Percentiles rank a stretch among this genome's conserved stretches.
phyloP scores from a whole-genome alignment of 2,888 invertebrate species.

The Drosophila infuscata region DNA sequence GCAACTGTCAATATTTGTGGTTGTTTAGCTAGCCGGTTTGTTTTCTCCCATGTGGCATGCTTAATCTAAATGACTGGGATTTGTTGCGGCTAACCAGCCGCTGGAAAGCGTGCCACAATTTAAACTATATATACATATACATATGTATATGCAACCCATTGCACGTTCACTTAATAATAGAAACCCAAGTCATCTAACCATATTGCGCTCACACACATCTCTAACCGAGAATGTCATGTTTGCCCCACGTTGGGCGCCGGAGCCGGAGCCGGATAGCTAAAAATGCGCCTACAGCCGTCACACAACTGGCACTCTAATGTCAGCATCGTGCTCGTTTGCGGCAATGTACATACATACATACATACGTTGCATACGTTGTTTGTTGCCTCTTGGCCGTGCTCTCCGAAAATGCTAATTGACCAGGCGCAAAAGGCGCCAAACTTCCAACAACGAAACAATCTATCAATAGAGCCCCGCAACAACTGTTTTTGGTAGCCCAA shows the following conservation, averaged over 20 bases:
- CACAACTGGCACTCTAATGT: slow-evolving; percentile 46
- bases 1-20: slow-evolving; percentile 57
- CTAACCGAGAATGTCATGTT: slow-evolving; percentile 43
- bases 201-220: slow-evolving; percentile 11
- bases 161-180: slow-evolving; percentile 18
- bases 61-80: slow-evolving; percentile 34
- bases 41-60: slow-evolving; percentile 30
- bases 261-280: slow-evolving; percentile 11
- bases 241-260: slow-evolving; percentile 39
- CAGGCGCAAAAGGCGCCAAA: slow-evolving; percentile 61
- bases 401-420: slow-evolving; percentile 70
- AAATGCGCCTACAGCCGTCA: slow-evolving; percentile 31
- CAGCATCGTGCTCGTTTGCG: slow-evolving; percentile 56
- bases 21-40: slow-evolving; percentile 26
- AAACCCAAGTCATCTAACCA: slow-evolving; percentile 18
- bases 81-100: slow-evolving; percentile 10
- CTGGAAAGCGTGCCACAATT: slow-evolving; percentile 17
- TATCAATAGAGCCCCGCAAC: slow-evolving; percentile 53
- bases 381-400: slow-evolving; percentile 27
- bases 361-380: background rate
- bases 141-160: background rate
- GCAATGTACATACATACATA: slow-evolving; percentile 29
- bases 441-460: slow-evolving; percentile 45
- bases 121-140: background rate
- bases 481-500: slow-evolving; percentile 29